These are phyloP conservation scores for Morbakka virulenta DNA, from an alignment of 30 jellyfish, hydroid and myxozoan species.

Conservation along the genomic window DNA sequence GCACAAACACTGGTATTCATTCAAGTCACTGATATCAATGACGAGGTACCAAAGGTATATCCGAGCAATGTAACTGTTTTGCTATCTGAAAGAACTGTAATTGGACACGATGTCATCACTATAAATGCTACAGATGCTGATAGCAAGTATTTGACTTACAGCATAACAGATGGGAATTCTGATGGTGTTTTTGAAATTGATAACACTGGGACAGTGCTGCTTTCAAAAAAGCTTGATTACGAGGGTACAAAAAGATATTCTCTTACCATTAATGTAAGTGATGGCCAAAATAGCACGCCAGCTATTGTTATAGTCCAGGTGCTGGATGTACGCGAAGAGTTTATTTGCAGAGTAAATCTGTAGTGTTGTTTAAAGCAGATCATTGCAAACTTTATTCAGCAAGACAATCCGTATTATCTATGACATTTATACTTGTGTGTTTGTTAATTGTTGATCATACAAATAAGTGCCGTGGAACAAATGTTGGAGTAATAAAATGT, in stretches of 20 bases:
- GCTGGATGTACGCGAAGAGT: conserved; percentile 44
- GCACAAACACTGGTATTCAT: conserved; percentile 55
- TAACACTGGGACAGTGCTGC: conserved; percentile 45
- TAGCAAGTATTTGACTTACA: conserved; percentile 10
- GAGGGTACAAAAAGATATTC: conserved; percentile 13
- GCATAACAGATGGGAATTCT: conserved; percentile 46
- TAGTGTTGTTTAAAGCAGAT: no score
- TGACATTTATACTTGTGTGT: no score
- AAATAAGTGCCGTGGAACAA: no score
- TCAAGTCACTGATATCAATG: conserved; percentile 67
- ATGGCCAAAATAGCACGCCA: conserved; percentile 21
- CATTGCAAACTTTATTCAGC: no score
- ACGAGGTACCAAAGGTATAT: conserved; percentile 71
- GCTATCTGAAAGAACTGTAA: conserved; percentile 41
- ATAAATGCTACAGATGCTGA: conserved; percentile 65
- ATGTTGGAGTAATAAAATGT: no score
- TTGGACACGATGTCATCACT: conserved; percentile 36
- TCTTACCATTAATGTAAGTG: conserved; percentile 56
- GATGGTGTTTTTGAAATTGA: conserved; percentile 55
- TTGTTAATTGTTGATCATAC: no score
- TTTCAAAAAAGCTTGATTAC: conserved; percentile 26
- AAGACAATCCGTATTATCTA: no score
- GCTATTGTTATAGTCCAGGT: conserved; percentile 45
- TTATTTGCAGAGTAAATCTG: conserved; percentile 45
- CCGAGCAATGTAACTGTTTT: conserved; percentile 32